These are phyloP conservation scores for Budorcas taxicolor DNA, from an alignment of 2,113 vertebrate species.

Conservation along the genomic window DNA sequence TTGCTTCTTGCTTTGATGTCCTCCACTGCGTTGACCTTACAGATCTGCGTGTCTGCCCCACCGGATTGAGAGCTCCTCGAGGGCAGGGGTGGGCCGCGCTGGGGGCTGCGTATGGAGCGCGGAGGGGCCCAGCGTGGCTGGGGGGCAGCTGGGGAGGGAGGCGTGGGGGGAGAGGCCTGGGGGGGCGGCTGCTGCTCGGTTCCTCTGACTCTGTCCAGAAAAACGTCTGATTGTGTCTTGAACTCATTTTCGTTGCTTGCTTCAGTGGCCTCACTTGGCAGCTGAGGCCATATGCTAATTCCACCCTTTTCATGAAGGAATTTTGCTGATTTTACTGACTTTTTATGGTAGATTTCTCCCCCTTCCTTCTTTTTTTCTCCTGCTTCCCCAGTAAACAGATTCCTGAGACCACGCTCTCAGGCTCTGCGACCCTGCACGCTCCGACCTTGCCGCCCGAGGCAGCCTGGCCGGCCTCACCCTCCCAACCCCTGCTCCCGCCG, in stretches of 20 bases:
- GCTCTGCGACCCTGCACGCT: rapidly evolving
- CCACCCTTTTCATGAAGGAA: conserved; percentile 71
- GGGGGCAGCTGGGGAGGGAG: not conserved
- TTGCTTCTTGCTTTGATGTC: not conserved
- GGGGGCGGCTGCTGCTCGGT: conserved; percentile 15
- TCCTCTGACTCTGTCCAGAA: conserved; percentile 57
- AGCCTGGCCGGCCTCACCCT: not conserved
- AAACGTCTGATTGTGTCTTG: conserved; percentile 67
- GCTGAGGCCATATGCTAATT: conserved; percentile 65
- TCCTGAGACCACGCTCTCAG: not conserved
- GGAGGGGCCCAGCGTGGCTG: not conserved
- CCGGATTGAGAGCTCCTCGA: not conserved
- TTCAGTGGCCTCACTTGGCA: conserved; percentile 68
- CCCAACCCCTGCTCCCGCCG: not conserved
- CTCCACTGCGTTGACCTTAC: not conserved
- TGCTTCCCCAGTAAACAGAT: not conserved
- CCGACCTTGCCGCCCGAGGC: not conserved
- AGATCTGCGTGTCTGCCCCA: not conserved
- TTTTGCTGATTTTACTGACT: conserved; percentile 69
- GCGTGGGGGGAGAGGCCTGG: not conserved
- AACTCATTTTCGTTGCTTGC: conserved; percentile 72
- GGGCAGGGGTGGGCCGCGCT: not conserved
- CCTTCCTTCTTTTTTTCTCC: not conserved
- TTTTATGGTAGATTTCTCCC: conserved; percentile 34
- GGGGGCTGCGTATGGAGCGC: rapidly evolving